These are phyloP conservation scores for Corythoichthys haematopterus DNA, from an alignment of 2,113 vertebrate species.

Conservation along the genomic window DNA sequence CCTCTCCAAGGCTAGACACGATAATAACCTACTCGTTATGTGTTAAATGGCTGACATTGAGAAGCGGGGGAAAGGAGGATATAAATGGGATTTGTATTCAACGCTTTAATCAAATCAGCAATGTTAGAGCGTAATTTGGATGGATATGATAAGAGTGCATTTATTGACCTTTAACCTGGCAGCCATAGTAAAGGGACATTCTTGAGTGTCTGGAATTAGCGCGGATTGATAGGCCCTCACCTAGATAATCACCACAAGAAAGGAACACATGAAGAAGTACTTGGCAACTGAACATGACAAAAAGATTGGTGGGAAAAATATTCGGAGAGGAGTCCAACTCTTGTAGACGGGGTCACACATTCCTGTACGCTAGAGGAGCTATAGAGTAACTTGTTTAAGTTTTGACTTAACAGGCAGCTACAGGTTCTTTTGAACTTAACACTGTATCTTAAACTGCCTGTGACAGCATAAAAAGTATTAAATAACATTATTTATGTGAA, in stretches of 20 bases:
- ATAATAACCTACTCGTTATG: constrained; percentile 54
- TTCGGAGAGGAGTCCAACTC: constrained; percentile 42
- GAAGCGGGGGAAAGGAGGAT: background rate
- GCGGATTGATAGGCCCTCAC: constrained; percentile 57
- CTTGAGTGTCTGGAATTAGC: constrained; percentile 57
- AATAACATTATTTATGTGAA: no score
- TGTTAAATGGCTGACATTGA: constrained; percentile 41
- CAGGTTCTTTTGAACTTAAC: constrained; percentile 1
- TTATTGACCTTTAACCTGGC: constrained; percentile 49
- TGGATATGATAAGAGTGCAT: constrained; percentile 41
- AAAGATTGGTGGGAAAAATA: constrained; percentile 32
- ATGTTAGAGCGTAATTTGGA: constrained; percentile 46
- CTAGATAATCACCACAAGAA: constrained; percentile 65
- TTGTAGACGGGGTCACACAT: constrained; percentile 55
- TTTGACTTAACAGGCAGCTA: constrained; percentile 27
- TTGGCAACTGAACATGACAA: constrained; percentile 62
- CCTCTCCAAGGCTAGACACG: constrained; percentile 43
- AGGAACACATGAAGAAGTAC: constrained; percentile 24
- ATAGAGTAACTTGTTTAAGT: constrained; percentile 21
- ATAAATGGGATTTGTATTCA: constrained; percentile 2
- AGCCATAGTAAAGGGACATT: constrained; percentile 48
- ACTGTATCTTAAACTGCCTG: no score
- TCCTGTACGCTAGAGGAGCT: constrained; percentile 36
- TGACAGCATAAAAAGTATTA: no score
- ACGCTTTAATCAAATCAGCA: constrained; percentile 29